Conservation (phyloP, 2,113 vertebrate genomes). For the Ictalurus furcatus region DNA sequence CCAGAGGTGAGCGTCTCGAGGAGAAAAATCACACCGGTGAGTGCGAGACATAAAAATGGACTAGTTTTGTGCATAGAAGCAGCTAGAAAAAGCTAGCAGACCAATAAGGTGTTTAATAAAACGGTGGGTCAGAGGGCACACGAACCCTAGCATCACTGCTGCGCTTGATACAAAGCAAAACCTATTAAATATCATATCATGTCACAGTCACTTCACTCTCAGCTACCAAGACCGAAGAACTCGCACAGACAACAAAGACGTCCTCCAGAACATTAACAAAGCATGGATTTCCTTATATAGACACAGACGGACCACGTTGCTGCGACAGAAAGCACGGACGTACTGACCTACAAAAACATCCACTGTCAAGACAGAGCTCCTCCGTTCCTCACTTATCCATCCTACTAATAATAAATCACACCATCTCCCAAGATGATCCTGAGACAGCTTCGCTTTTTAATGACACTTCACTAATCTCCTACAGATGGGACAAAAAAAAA, state of each 20-base stretch:
- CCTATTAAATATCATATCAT: not conserved
- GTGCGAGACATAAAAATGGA: not conserved
- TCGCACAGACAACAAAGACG: not conserved
- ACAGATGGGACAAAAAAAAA: not conserved
- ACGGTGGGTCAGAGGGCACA: not conserved
- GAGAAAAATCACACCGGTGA: not conserved
- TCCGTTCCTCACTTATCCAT: not conserved
- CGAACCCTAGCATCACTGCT: not conserved
- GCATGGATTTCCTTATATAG: too few species aligned
- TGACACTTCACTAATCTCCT: not conserved
- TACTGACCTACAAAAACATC: not conserved
- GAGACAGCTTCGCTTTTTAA: not conserved
- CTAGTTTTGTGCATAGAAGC: not conserved
- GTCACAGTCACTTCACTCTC: not conserved
- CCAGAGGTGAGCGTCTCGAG: not conserved
- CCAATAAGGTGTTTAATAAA: not conserved
- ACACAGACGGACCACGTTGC: too few species aligned
- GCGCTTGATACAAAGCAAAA: not conserved
- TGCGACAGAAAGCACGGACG: not conserved
- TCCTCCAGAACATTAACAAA: not conserved
- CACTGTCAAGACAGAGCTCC: not conserved
- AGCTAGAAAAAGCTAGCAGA: not conserved
- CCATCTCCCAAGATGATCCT: not conserved
- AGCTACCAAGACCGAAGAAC: not conserved
- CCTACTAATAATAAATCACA: not conserved